Base-by-base conservation (phyloP, 2,888 invertebrate species). In the Ornithoptera priamus region DNA sequence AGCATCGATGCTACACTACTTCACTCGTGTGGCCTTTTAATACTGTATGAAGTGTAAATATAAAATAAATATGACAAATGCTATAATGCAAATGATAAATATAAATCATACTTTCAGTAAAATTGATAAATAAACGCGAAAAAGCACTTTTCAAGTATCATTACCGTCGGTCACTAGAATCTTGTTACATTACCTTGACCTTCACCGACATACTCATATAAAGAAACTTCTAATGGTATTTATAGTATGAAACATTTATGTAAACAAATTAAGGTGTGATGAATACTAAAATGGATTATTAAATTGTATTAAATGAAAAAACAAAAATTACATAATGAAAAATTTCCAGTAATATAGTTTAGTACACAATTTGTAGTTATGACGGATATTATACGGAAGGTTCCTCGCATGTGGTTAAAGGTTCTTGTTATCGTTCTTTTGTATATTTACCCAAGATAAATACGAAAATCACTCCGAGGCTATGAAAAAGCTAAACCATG, bases 131-230 rank as follows among this genome's bases (percentile, higher is more conserved):
- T 50, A 50, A 50, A 50, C 50, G 15, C 15, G 50, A 1, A 1
- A 17, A 50, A 50, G 50, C 18, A 5, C 50, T 50, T 53, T 53
- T n/a, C 15, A 46, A 46, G 18, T 53, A 4, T n/a, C n/a, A 53
- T 6, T n/a, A n/a, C 53, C 18, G 58, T 58, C 20, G 20, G 15
- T 46, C 46, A 46, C 46, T 24, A 10, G 58, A 58, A 58, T 58
- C 24, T 58, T 10, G 58, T 58, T 22, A 53, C n/a, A 60, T 36
- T n/a, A 60, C 60, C 60, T 60, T 60, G 60, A 60, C 60, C 18
- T 60, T 60, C 60, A 60, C 36, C 36, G 22, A 58, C 57, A 22
- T 53, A 8, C 5, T 22, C 22, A 1, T 22, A 22, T 22, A 53
- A 53, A n/a, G 18, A 53, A 53, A 53, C 4, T 53, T 53, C 0